These are phyloP conservation scores for Luperina nickerlii DNA, from an alignment of 2,888 invertebrate genomes.

Conservation along the genomic window DNA sequence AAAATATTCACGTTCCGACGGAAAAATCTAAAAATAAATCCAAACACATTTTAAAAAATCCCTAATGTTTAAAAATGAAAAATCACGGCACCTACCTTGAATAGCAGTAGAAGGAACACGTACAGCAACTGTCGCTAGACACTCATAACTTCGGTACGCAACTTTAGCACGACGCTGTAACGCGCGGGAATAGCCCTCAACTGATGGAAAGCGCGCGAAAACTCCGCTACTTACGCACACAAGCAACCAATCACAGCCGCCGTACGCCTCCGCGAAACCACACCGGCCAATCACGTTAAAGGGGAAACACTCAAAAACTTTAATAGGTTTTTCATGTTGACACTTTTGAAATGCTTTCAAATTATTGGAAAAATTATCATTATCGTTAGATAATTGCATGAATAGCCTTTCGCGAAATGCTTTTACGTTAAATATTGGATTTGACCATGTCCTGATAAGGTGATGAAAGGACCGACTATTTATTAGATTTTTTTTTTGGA, in stretches of 20 bases:
- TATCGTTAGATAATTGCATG: conserved; percentile 66
- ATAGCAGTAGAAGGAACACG: conserved; percentile 56
- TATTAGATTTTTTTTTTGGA: conserved; percentile 50
- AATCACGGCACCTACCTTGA: conserved; percentile 71
- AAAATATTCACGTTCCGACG: background rate
- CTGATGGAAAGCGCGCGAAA: conserved; percentile 88
- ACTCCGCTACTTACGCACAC: conserved; percentile 83
- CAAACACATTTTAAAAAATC: conserved; percentile 9
- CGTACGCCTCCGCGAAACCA: conserved; percentile 81
- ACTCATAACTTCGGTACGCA: conserved; percentile 79
- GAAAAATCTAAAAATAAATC: background rate
- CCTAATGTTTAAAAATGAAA: background rate
- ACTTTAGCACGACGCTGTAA: conserved; percentile 65
- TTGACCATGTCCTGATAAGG: conserved; percentile 62
- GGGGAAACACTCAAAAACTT: conserved; percentile 86
- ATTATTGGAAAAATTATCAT: conserved; percentile 73
- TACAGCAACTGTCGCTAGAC: conserved; percentile 67
- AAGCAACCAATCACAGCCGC: conserved; percentile 78
- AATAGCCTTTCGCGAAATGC: conserved; percentile 58
- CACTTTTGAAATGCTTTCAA: conserved; percentile 75
- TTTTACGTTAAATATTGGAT: conserved; percentile 61
- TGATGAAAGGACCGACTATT: conserved; percentile 63
- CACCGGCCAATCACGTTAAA: conserved; percentile 79
- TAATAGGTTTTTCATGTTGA: conserved; percentile 87
- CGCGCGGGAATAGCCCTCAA: conserved; percentile 81